Evolutionary conservation across 2,888 invertebrate species (phyloP), one percentile per base, ranked within the genome.

Genomic region (Cremastinae sp.): DNA sequence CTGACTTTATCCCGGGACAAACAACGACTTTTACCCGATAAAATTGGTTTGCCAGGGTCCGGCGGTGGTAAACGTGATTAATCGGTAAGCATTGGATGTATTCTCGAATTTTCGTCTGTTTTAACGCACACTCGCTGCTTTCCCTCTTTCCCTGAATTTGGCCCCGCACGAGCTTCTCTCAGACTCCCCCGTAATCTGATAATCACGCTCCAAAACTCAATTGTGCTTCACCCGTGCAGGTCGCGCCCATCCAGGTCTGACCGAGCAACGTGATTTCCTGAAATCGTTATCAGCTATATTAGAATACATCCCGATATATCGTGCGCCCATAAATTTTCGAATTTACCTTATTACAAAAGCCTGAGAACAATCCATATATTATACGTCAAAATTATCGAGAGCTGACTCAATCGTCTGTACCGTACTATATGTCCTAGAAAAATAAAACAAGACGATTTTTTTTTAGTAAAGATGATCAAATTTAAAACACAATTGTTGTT

Each of bases 1-100:
- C 59, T 68, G 76, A 28, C 28, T 83, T 84, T 86, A 86, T 86
- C 85, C 81, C 28, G 28, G 2, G 28, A 78, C 79, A 84, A 85
- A 86, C 85, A 86, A 87, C 83, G 84, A 84, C 82, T 82, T 87
- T 84, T 83, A 28, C 83, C 84, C 47, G 82, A 80, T 76, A 80
- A 86, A 87, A 87, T 87, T 87, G 86, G 85, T 82, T 82, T 83
- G 79, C 78, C 75, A 82, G 78, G 79, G 78, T 82, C 75, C 72
- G 71, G 69, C 62, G 58, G 65, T 66, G 66, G 72, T 81, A 84
- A 85, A 86, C 83, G 83, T 85, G 87, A 87, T 87, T 87, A 87
- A 87, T 87, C 84, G 85, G 75, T 75, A 72, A 82, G 83, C 78
- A 45, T 77, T 74, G 73, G 64, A 80, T 79, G 75, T 82, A 82